Evolutionary conservation across 2,113 vertebrate genomes (phyloP).

Genomic region (Nycticorax nycticorax): DNA sequence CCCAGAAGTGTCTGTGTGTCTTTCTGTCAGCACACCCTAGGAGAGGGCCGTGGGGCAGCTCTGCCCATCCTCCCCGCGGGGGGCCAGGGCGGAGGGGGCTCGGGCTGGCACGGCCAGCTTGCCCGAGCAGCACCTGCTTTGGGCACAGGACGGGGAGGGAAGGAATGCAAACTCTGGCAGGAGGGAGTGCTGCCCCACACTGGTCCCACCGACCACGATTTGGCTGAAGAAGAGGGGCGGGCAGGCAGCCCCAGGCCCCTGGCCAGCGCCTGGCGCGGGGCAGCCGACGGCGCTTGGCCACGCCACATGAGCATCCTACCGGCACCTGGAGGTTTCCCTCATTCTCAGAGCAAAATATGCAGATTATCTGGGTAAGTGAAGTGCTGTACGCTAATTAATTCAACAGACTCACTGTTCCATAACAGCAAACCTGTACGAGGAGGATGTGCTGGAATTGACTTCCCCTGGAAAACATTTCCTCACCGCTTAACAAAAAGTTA

Average conservation of each 20-base stretch:
- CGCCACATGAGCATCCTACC: neutral
- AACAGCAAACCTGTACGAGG: conserved; percentile 42
- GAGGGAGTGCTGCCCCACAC: accelerated
- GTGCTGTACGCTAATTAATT: conserved; percentile 39
- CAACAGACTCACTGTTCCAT: conserved; percentile 52
- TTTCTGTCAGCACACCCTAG: accelerated
- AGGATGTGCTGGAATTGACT: conserved; percentile 26
- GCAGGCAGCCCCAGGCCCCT: neutral
- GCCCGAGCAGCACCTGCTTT: neutral
- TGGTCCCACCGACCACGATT: accelerated
- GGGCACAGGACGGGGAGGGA: neutral
- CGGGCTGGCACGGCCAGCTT: accelerated
- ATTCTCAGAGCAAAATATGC: neutral
- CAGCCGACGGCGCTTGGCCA: neutral
- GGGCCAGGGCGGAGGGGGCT: accelerated
- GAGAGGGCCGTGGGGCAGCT: neutral
- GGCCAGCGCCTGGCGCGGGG: accelerated
- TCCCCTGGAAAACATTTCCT: conserved; percentile 32
- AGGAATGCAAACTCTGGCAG: neutral
- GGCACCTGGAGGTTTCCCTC: neutral
- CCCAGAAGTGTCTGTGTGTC: neutral
- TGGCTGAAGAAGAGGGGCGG: neutral
- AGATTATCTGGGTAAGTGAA: conserved; percentile 43
- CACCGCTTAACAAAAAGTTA: neutral
- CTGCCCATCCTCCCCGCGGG: accelerated